Conservation (phyloP, 2,113 vertebrate genomes). For the Casuarius casuarius region DNA sequence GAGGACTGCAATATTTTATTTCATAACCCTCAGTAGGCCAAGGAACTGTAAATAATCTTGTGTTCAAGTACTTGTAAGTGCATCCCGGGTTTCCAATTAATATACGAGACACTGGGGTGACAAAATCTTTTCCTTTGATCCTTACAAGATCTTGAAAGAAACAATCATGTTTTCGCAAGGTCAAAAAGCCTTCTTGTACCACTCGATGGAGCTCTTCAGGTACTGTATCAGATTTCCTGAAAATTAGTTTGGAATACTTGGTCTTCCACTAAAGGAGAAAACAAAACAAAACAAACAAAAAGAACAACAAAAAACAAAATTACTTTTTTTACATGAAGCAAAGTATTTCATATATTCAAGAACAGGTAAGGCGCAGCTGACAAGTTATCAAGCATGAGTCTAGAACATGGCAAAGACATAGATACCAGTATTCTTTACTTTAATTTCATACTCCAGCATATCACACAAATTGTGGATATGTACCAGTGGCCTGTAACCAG, state of each 20-base stretch:
- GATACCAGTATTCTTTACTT: neutral
- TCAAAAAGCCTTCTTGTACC: conserved; percentile 86
- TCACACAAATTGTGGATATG: neutral
- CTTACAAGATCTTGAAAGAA: conserved; percentile 92
- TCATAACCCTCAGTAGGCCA: conserved; percentile 83
- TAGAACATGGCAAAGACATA: neutral
- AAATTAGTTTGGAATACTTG: conserved; percentile 88
- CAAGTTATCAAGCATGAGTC: neutral
- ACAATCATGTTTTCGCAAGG: conserved; percentile 81
- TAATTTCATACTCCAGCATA: neutral
- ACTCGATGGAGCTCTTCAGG: conserved; percentile 83
- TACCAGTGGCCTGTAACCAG: neutral
- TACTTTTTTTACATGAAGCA: neutral
- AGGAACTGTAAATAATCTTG: conserved; percentile 93
- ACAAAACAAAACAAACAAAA: neutral
- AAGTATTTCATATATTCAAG: neutral
- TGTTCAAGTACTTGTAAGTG: conserved; percentile 96
- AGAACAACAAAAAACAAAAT: neutral
- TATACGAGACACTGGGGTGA: conserved; percentile 90
- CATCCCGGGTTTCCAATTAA: conserved; percentile 91
- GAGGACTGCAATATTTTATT: conserved; percentile 81
- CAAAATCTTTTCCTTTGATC: conserved; percentile 89
- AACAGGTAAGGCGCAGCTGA: neutral
- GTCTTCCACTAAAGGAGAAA: conserved; percentile 86
- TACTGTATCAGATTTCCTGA: conserved; percentile 82